These are phyloP conservation scores for Microcebus ravelobensis DNA, from an alignment of 2,113 vertebrate genomes.

Conservation along the genomic window DNA sequence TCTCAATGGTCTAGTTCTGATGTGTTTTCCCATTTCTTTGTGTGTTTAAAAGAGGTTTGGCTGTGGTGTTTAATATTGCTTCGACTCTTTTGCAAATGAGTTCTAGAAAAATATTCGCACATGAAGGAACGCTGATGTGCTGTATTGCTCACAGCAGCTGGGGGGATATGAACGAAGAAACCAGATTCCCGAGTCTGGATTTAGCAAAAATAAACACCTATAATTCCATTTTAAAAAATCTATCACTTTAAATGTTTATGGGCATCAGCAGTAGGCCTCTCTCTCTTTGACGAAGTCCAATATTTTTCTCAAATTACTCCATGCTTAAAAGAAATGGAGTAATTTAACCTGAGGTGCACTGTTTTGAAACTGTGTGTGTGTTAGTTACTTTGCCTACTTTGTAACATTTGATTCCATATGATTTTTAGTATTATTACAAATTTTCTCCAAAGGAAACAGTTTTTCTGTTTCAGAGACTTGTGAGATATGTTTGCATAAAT, in stretches of 20 bases:
- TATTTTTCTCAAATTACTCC: conserved; percentile 87
- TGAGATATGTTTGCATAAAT: conserved; percentile 13
- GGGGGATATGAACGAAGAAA: conserved; percentile 82
- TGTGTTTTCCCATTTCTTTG: conserved; percentile 79
- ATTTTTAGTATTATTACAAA: conserved; percentile 82
- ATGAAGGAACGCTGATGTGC: conserved; percentile 81
- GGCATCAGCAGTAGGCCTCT: conserved; percentile 76
- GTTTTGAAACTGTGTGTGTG: conserved; percentile 71
- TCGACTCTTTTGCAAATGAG: conserved; percentile 84
- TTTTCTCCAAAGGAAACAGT: conserved; percentile 76
- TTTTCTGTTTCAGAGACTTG: conserved; percentile 60
- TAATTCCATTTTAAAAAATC: conserved; percentile 71
- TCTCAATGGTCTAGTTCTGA: conserved; percentile 81
- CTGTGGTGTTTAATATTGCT: conserved; percentile 83
- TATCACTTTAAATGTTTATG: conserved; percentile 76
- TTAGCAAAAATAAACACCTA: conserved; percentile 83
- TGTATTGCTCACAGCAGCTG: conserved; percentile 82
- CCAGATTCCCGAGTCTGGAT: conserved; percentile 75
- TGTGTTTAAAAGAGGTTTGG: conserved; percentile 76
- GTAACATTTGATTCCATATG: conserved; percentile 84
- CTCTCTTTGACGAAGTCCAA: conserved; percentile 82
- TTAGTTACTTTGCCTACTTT: neutral
- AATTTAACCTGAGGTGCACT: conserved; percentile 78
- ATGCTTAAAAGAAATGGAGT: conserved; percentile 14
- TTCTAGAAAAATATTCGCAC: conserved; percentile 83